Evolutionary conservation across 2,113 vertebrate species (phyloP).

Genomic region (Brevimyrus niger): DNA sequence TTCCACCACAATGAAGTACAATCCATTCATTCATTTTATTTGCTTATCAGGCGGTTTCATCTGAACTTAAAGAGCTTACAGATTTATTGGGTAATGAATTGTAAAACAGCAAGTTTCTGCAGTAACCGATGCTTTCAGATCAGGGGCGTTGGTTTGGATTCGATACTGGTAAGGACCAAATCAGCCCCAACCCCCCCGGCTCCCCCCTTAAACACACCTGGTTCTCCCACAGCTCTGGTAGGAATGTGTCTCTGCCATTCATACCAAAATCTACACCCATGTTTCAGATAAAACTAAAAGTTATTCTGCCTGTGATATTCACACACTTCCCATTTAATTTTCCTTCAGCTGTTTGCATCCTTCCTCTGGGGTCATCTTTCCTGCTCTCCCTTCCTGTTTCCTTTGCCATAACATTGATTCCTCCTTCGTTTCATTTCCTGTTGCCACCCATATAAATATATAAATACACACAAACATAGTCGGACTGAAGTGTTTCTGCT

Average conservation of each 20-base stretch:
- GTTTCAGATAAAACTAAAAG: not conserved
- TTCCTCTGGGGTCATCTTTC: not conserved
- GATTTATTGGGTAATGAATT: not conserved
- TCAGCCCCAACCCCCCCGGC: not conserved
- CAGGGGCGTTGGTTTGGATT: not conserved
- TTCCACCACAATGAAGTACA: not conserved
- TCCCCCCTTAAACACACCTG: not conserved
- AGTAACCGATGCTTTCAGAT: not conserved
- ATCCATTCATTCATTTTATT: conserved; percentile 3
- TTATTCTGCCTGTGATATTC: not conserved
- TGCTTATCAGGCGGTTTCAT: conserved; percentile 7
- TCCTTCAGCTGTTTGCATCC: not conserved
- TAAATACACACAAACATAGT: not conserved
- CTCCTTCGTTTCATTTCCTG: not conserved
- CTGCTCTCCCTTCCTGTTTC: conserved; percentile 23
- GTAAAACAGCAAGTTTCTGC: not conserved
- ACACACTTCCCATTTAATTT: not conserved
- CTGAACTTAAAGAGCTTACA: not conserved
- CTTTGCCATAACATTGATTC: not conserved
- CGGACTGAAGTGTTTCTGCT: not conserved
- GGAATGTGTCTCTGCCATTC: not conserved
- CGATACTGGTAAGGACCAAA: not conserved
- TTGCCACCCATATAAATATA: not conserved
- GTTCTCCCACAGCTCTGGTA: not conserved
- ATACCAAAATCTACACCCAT: not conserved